Base-by-base conservation (phyloP, 2,113 vertebrate genomes). In the Tachuris rubrigastra region DNA sequence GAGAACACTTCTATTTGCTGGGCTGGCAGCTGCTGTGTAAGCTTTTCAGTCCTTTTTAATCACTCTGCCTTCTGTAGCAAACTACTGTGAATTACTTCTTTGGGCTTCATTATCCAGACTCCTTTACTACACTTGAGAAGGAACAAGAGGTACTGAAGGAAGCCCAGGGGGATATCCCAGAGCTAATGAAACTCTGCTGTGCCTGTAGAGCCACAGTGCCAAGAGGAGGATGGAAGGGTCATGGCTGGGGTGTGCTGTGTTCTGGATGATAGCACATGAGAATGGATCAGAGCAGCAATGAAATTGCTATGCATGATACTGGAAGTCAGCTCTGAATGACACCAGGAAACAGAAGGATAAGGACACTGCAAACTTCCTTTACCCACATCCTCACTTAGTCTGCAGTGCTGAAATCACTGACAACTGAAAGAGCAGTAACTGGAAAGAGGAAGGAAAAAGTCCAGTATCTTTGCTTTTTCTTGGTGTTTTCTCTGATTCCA, bases 41-140 rank as follows among this genome's bases (percentile, higher is more conserved):
- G 82, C 82, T 78, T 94, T 93, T 94, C 81, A 85, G 74, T 68
- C 46, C 73, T 82, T 92, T 92, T 91, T 78, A 95, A 85, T 82
- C 56, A 79, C 31, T 53, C 42, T 85, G 80, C 53, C 80, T 94
- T 56, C 41, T 4, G 21, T 46, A 93, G 73, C 18, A 80, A 86
- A 50, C 53, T 82, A 41, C 73, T 75, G 56, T 82, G 84, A 95
- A 92, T 72, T 75, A 76, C 21, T 82, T 95, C 86, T 89, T 85
- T 56, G 25, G 53, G 52, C 12, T 28, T 89, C 42, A 65, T 95
- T 91, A 87, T 92, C 84, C 87, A 66, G 77, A 30, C 60, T 94
- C 27, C 30, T 94, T 94, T 73, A 79, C 37, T 25, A 85, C 24
- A 16, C 35, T 78, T 1, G 3, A 56, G 75, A 74, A 89, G 66